These are phyloP conservation scores for Nothobranchius furzeri DNA, from an alignment of 2,113 vertebrate species.

Conservation along the genomic window DNA sequence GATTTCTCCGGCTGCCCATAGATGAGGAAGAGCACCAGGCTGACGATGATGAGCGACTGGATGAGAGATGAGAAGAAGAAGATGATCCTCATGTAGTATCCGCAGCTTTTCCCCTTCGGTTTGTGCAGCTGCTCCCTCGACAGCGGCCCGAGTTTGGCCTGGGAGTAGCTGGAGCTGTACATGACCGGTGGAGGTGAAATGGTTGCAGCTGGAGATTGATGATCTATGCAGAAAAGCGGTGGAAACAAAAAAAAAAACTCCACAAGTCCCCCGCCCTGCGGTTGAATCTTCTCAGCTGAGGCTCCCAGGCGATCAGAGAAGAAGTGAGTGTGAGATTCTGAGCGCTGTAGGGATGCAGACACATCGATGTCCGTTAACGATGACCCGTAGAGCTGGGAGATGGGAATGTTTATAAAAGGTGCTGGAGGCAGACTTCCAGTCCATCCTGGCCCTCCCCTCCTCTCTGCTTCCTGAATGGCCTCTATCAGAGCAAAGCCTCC, in stretches of 20 bases:
- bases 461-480: conserved; percentile 38
- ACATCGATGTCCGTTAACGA: conserved; percentile 59
- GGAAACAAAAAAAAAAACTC: conserved; percentile 1
- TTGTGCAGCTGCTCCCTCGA: conserved; percentile 63
- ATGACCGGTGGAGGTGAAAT: conserved; percentile 66
- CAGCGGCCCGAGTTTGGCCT: conserved; percentile 80
- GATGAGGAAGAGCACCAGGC: conserved; percentile 93
- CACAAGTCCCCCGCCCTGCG: not conserved
- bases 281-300: not conserved
- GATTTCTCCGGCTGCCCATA: conserved; percentile 85
- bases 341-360: not conserved
- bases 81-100: conserved; percentile 88
- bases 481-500: conserved; percentile 31
- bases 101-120: conserved; percentile 73
- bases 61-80: conserved; percentile 93
- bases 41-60: conserved; percentile 92
- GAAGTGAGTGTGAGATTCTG: not conserved
- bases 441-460: conserved; percentile 60
- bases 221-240: conserved; percentile 10
- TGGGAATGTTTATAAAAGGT: conserved; percentile 72
- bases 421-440: conserved; percentile 67
- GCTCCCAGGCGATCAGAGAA: not conserved
- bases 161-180: conserved; percentile 83
- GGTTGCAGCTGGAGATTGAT: conserved; percentile 31
- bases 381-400: conserved; percentile 40